Base-by-base conservation (phyloP, 2,888 invertebrate genomes). In the Clusia tigrina region DNA sequence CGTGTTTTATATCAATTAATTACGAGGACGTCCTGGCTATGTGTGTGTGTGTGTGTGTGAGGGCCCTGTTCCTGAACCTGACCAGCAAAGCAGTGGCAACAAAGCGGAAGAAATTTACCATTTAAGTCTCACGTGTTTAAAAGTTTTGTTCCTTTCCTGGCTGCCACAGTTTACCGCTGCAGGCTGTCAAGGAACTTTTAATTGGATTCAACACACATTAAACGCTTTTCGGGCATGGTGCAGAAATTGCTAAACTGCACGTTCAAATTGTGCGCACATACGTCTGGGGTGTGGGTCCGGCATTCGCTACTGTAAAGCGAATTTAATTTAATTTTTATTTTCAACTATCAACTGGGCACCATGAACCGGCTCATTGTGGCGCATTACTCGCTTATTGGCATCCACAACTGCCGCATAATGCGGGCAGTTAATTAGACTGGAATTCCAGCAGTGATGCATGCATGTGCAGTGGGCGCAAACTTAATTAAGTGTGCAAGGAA, bases 171-270 rank as follows among this genome's bases (percentile, higher is more conserved):
- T 2, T 22, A 32, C n/a, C 20, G 32, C 38, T 22, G 9, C 55
- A 55, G 58, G 58, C 58, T 58, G 54, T n/a, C n/a, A n/a, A 25
- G 37, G 54, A 63, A 63, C 63, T 63, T 63, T 63, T 63, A 63
- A 63, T 63, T 63, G 63, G 63, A 63, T 63, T 63, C 55, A 63
- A 55, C 58, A 54, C n/a, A n/a, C 63, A 58, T 63, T 63, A 58
- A 63, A 51, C 63, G 58, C 22, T 54, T 58, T 58, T 42, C 42
- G 42, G 42, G 42, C n/a, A n/a, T n/a, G 42, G 42, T 42, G 6
- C 42, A 17, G 42, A 24, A 17, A 53, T 12, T 32, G 5, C 6
- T 32, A 32, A 32, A 32, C 5, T 32, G 32, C 32, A 12, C 32
- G 32, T 5, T 9, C 12, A 32, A 32, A 32, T 32, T 32, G 5